Evolutionary conservation across 2,888 invertebrate genomes (phyloP), one percentile per base, ranked within the genome.

Genomic region (Sympetrum striolatum): DNA sequence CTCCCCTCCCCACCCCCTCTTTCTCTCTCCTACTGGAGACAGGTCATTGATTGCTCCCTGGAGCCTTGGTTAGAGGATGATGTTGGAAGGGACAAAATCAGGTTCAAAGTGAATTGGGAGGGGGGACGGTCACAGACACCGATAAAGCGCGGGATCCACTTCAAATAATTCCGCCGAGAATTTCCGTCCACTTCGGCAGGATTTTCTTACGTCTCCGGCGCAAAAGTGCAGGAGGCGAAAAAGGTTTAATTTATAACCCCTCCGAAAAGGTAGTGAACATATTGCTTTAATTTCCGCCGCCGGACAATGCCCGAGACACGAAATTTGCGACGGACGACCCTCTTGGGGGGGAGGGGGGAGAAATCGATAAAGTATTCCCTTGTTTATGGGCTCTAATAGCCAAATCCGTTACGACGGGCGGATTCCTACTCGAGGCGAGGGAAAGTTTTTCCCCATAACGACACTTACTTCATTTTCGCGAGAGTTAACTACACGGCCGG

Each of bases 31-130:
- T 64, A 86, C 58, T 86, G 86, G 86, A 86, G 86, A 86, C 86
- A 86, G 86, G 86, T 86, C 86, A 86, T 86, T 86, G 86, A 86
- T 86, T 86, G 86, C 86, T 86, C 86, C 86, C 86, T 64, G 58
- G 86, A 86, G 86, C 86, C 86, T 86, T 86, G 86, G 86, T 86
- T 86, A 64, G 86, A 86, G 86, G 86, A 86, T 86, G 86, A 86
- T 86, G 86, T 86, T 64, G 60, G 86, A 53, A 86, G 86, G 86
- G 86, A 86, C 86, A 86, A 86, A 86, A 86, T 86, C 86, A 86
- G 86, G 86, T 86, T 86, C 86, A 86, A 86, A 86, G 86, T 86
- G 86, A 86, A 86, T 86, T 60, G 64, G 60, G 53, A 53, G 58
- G 58, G 58, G 31, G 15, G 35, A 35, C 82, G 60, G 86, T 86